These are phyloP conservation scores for Xenopus petersii DNA, from an alignment of 2,797 vertebrate genomes.

Conservation along the genomic window DNA sequence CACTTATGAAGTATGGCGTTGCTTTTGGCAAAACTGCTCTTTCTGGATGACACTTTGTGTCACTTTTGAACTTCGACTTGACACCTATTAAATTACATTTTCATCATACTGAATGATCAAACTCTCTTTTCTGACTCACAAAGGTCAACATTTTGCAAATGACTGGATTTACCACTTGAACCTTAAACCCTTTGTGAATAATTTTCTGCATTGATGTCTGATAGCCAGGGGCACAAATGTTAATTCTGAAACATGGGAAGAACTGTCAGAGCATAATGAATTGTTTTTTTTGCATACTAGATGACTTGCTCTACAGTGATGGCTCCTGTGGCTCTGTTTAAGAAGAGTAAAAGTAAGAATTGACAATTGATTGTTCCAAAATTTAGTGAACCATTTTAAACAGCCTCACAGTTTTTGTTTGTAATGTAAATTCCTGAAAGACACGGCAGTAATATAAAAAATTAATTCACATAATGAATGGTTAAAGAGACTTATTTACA, in stretches of 20 bases:
- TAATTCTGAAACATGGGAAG: slow-evolving; percentile 65
- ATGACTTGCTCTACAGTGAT: slow-evolving; percentile 53
- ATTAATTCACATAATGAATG: no score
- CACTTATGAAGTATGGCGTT: slow-evolving; percentile 70
- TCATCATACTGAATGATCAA: slow-evolving; percentile 76
- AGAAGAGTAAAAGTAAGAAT: slow-evolving; percentile 38
- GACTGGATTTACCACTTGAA: slow-evolving; percentile 74
- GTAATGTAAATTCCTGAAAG: no score
- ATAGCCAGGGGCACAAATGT: slow-evolving; percentile 71
- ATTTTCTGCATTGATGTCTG: slow-evolving; percentile 68
- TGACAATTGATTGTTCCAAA: slow-evolving; percentile 48
- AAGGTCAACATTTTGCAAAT: slow-evolving; percentile 77
- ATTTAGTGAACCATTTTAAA: slow-evolving; percentile 37
- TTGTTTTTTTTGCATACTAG: slow-evolving; percentile 62
- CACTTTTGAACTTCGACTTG: slow-evolving; percentile 75
- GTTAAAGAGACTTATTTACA: no score
- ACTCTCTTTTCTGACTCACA: slow-evolving; percentile 67
- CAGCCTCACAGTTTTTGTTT: no score
- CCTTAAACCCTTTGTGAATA: slow-evolving; percentile 72
- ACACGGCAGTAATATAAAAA: no score
- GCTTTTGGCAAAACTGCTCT: slow-evolving; percentile 72
- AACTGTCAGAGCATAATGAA: slow-evolving; percentile 61
- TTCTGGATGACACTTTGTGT: slow-evolving; percentile 70
- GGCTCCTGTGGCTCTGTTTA: slow-evolving; percentile 51
- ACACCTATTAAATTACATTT: slow-evolving; percentile 77